Percentiles rank a stretch among this genome's conserved stretches.
These are phyloP conservation scores for Isotomurus palustris DNA, from an alignment of 2,888 invertebrate genomes.

Conservation along the genomic window DNA sequence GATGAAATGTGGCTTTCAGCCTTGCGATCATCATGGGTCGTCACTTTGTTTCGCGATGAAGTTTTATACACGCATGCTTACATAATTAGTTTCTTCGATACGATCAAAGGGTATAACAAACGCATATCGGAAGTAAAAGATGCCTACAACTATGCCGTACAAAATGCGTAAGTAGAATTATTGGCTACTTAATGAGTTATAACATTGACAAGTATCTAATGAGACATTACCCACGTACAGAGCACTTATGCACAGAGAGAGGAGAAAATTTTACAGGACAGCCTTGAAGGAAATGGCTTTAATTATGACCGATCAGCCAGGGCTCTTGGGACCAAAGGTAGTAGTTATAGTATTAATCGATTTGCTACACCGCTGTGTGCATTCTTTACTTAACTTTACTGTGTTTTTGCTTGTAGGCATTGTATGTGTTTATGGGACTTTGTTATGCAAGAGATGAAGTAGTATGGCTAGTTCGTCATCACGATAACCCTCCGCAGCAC, in stretches of 20 bases:
- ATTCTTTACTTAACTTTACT: conserved; percentile 3
- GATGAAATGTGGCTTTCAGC: conserved; percentile 78
- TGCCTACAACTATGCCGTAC: conserved; percentile 80
- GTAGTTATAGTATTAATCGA: no score
- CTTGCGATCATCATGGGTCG: conserved; percentile 88
- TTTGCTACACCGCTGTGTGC: not conserved
- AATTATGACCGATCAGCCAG: conserved; percentile 96
- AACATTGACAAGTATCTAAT: no score
- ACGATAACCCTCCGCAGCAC: conserved; percentile 81
- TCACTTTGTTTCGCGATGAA: conserved; percentile 93
- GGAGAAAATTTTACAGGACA: conserved; percentile 91
- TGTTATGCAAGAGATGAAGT: conserved; percentile 96
- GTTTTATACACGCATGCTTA: conserved; percentile 92
- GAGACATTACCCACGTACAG: conserved; percentile 47
- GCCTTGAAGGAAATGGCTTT: conserved; percentile 91
- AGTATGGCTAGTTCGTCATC: conserved; percentile 91
- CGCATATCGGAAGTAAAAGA: conserved; percentile 94
- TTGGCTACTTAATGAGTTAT: not conserved
- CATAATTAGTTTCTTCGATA: conserved; percentile 87
- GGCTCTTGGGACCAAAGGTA: conserved; percentile 88
- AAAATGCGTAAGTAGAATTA: conserved; percentile 71
- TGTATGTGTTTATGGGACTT: conserved; percentile 92
- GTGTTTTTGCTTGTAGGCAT: conserved; percentile 55
- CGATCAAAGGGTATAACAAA: conserved; percentile 89
- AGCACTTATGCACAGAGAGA: conserved; percentile 85